Evolutionary conservation across 2,888 invertebrate genomes (phyloP).

Genomic region (Hyppa rectilinea): DNA sequence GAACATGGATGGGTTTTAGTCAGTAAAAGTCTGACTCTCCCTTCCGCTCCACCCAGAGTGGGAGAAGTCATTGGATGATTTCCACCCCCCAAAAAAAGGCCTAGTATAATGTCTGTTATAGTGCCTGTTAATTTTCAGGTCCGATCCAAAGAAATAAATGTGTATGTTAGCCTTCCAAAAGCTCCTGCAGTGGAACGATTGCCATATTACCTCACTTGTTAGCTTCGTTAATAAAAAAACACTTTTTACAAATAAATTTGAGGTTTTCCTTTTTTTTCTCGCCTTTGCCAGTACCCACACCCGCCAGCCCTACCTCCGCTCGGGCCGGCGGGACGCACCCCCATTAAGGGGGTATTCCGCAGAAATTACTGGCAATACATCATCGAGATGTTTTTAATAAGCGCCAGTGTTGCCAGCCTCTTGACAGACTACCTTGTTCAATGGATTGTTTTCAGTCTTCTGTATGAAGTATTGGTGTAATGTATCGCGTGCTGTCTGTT

Average conservation of each 20-base stretch:
- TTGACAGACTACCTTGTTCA: slow-evolving; percentile 71
- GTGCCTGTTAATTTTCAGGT: no score
- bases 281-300: slow-evolving; percentile 7
- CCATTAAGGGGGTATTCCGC: slow-evolving; percentile 74
- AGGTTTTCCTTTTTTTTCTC: slow-evolving; percentile 2
- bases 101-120: no score
- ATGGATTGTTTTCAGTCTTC: slow-evolving; percentile 62
- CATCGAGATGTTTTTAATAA: slow-evolving; percentile 88
- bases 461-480: slow-evolving; percentile 57
- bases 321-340: slow-evolving; percentile 59
- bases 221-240: neutral
- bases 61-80: no score
- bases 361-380: slow-evolving; percentile 87
- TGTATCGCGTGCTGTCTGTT: slow-evolving; percentile 52
- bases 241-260: neutral
- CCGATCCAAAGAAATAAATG: neutral
- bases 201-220: neutral
- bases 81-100: no score
- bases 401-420: slow-evolving; percentile 72
- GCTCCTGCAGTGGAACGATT: neutral
- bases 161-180: neutral
- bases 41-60: no score
- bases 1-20: no score
- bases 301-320: slow-evolving; percentile 56
- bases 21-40: no score